Conservation (phyloP, 2,113 vertebrate genomes). For the Muscicapa adusta region DNA sequence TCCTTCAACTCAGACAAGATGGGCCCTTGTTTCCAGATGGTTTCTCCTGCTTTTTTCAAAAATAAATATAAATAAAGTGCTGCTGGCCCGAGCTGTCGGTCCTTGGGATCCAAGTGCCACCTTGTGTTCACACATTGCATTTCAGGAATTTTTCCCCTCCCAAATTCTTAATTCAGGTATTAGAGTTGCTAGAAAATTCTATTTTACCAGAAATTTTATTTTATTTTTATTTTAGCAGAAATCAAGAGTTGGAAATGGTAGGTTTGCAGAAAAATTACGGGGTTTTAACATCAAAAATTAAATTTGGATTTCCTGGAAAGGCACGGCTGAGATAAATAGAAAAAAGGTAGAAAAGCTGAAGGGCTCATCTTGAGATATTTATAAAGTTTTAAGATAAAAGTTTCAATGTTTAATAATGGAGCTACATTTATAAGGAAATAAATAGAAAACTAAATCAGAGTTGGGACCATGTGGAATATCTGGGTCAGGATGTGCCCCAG, state of each 20-base stretch:
- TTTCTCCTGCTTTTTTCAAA: background rate
- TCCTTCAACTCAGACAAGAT: background rate
- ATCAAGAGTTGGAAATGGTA: background rate
- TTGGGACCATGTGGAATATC: background rate
- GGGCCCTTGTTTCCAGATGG: background rate
- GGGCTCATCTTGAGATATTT: background rate
- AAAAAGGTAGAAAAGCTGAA: background rate
- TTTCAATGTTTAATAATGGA: background rate
- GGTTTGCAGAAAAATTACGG: background rate
- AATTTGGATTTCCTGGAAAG: background rate
- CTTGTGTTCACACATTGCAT: constrained; percentile 58
- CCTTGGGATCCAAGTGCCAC: constrained; percentile 70
- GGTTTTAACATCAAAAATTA: background rate
- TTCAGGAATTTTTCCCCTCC: background rate
- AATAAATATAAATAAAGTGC: background rate
- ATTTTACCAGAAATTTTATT: background rate
- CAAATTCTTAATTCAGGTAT: background rate
- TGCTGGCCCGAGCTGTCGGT: background rate
- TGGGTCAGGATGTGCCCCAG: background rate
- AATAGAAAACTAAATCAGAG: background rate
- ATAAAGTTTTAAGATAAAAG: background rate
- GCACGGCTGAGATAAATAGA: background rate
- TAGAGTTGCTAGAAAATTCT: rapidly evolving
- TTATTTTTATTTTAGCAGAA: background rate
- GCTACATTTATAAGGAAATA: background rate